Percentiles rank a stretch among this genome's conserved stretches.
phyloP scores from a whole-genome alignment of 2,797 vertebrate genomes.

The Prunella strophiata region DNA sequence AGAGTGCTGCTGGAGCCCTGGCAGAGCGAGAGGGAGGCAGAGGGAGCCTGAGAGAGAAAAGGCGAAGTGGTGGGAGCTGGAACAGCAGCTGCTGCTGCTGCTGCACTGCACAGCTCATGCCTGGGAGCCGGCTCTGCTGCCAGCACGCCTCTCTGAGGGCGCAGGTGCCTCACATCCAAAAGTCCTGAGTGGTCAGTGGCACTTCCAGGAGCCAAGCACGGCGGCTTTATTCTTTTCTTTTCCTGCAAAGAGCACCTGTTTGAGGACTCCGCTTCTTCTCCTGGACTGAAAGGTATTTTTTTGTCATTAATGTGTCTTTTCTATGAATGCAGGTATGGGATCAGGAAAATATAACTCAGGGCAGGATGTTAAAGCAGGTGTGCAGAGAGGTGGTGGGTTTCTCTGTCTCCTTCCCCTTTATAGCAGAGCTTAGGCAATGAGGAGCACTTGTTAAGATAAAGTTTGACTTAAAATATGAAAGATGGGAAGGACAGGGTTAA shows the following conservation, averaged over 20 bases:
- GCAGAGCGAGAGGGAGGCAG: slow-evolving; percentile 40
- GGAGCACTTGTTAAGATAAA: neutral
- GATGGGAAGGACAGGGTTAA: slow-evolving; percentile 32
- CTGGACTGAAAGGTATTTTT: slow-evolving; percentile 56
- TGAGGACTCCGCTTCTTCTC: neutral
- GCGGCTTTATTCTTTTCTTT: neutral
- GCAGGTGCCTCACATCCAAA: neutral
- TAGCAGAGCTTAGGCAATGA: neutral
- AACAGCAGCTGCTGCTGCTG: slow-evolving; percentile 51
- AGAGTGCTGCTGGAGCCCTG: slow-evolving; percentile 58
- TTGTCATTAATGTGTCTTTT: neutral
- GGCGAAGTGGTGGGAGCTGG: slow-evolving; percentile 52
- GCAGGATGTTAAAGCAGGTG: neutral
- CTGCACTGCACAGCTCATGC: neutral
- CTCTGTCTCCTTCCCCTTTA: neutral
- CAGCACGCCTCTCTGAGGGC: neutral
- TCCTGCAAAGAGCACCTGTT: neutral
- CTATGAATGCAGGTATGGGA: neutral
- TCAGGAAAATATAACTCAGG: neutral
- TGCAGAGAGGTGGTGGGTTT: neutral
- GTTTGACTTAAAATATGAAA: neutral
- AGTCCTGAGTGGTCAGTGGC: neutral
- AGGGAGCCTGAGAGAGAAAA: slow-evolving; percentile 32
- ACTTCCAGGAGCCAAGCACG: neutral
- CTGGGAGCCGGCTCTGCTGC: neutral